Evolutionary conservation across 2,113 vertebrate genomes (phyloP).

Genomic region (Engystomops pustulosus): DNA sequence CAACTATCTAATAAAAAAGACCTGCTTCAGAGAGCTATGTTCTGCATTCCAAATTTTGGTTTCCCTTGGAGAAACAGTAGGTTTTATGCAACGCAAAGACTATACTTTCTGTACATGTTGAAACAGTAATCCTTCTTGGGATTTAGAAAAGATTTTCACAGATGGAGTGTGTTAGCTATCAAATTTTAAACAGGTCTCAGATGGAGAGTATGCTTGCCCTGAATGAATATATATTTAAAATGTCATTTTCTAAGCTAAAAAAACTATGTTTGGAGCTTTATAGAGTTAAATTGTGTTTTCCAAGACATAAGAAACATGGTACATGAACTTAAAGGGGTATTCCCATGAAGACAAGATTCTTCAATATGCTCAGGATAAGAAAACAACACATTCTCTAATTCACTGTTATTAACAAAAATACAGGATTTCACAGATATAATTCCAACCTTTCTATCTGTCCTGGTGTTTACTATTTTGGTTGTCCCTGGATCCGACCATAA

Average conservation of each 20-base stretch:
- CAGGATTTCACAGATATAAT: no score
- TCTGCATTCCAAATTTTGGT: constrained; percentile 55
- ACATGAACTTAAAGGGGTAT: no score
- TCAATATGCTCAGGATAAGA: no score
- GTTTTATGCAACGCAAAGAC: constrained; percentile 53
- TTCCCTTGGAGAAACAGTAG: constrained; percentile 48
- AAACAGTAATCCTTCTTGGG: constrained; percentile 58
- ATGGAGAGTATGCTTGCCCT: constrained; percentile 32
- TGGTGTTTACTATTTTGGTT: no score
- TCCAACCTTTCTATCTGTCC: no score
- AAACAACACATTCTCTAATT: no score
- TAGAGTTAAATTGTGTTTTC: constrained; percentile 20
- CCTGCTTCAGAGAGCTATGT: constrained; percentile 24
- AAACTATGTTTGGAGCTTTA: constrained; percentile 10
- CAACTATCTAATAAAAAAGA: constrained; percentile 32
- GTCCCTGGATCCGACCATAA: no score
- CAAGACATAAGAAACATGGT: constrained; percentile 7
- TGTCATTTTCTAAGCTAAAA: constrained; percentile 41
- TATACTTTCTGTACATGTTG: constrained; percentile 58
- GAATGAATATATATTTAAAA: constrained; percentile 45
- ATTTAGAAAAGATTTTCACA: constrained; percentile 58
- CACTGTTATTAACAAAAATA: no score
- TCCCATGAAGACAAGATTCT: no score
- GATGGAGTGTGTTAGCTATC: constrained; percentile 57
- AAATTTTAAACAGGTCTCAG: constrained; percentile 57